Evolutionary conservation across 2,797 vertebrate genomes (phyloP).

Genomic region (Brachyrhaphis roseni): DNA sequence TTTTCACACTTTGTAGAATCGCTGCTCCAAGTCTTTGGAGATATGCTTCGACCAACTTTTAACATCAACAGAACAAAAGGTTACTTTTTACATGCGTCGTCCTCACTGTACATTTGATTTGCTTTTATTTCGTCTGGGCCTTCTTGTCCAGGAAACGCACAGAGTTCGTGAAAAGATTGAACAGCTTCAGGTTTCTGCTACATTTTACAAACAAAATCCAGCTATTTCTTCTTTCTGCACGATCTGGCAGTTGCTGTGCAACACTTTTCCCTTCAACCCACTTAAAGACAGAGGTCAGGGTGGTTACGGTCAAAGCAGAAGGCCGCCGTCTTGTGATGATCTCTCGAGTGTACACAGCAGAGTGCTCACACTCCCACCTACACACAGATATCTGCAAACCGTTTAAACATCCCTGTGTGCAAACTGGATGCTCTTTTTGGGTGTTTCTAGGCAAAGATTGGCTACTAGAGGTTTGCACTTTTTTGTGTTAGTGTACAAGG

Average conservation of each 20-base stretch:
- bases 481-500: neutral
- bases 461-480: neutral
- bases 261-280: constrained; percentile 2
- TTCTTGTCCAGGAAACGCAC: neutral
- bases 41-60: neutral
- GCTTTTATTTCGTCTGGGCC: neutral
- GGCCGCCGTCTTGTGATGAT: neutral
- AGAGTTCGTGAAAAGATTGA: too few relatives aligned
- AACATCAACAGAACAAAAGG: neutral
- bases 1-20: neutral
- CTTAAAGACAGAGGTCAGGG: neutral
- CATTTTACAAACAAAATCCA: neutral
- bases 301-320: neutral
- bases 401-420: neutral
- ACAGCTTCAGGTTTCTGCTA: neutral
- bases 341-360: neutral
- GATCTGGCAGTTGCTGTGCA: neutral
- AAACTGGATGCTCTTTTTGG: neutral
- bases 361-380: neutral
- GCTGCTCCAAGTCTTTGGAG: neutral
- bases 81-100: neutral
- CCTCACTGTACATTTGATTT: neutral
- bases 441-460: neutral
- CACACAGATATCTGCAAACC: neutral
- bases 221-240: neutral